Base-by-base conservation (phyloP, 2,797 vertebrate species). In the Hyperoplus immaculatus region DNA sequence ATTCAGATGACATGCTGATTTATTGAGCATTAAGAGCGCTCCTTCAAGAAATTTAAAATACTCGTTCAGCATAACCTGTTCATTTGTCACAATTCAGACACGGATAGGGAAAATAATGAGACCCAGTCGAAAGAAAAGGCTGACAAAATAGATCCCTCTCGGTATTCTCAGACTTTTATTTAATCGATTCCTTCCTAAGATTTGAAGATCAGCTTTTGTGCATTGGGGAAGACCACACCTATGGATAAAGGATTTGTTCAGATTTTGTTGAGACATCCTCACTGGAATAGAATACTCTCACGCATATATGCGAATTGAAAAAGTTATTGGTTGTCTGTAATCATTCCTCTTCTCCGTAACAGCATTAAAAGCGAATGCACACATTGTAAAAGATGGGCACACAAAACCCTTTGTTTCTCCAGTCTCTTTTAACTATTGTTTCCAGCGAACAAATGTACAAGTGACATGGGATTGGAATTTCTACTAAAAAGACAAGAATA, bases 11-110 rank as follows among this genome's bases (percentile, higher is more conserved):
- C 15, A 14, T 11, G 6, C 36, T 74, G 43, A 60, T 63, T 58
- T 56, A 67, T 72, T 67, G 45, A 13, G 9, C 18, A 14, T 18
- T 46, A 29, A n/a, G 49, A 36, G 3, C 41, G 39, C 13, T 76
- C 58, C 56, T 2, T 29, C 29, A 18, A 56, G 41, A 38, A 60
- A 49, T 64, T 53, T 62, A 1, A 72, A 54, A 47, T 3, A 41
- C 53, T 57, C 65, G 38, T 72, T 77, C 49, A 43, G n/a, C 39
- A 36, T 69, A 5, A 63, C 72, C 75, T 42, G 8, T 66, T 51
- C 56, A 57, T 72, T 72, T 64, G 55, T 78, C 70, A 67, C 43
- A 56, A n/a, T 66, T 77, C 65, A 68, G 41, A 51, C 6, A 0
- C 0, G 54, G 12, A 58, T 46, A 11, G 39, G 11, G 59, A 70